Conservation (phyloP, 37 sponge, comb jelly and placozoan species). For the Eunapius fragilis region DNA sequence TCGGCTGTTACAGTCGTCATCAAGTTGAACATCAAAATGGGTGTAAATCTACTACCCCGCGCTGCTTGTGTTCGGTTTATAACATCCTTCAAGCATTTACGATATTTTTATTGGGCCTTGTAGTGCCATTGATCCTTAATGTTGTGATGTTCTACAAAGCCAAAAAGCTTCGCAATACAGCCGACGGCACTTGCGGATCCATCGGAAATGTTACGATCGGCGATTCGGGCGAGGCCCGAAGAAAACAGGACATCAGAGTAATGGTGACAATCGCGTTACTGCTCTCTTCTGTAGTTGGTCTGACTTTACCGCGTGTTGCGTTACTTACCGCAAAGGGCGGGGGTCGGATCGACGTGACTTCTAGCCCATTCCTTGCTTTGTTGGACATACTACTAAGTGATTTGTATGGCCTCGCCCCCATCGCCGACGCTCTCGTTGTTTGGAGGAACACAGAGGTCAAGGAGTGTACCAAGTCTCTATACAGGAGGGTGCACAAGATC, state of each 20-base stretch:
- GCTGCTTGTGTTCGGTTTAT: neutral
- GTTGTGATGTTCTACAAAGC: neutral
- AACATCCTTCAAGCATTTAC: neutral
- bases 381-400: too few species aligned
- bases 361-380: too few species aligned
- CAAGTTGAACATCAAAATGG: too few species aligned
- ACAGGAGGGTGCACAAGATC: too few species aligned
- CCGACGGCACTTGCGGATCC: neutral
- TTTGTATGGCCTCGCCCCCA: too few species aligned
- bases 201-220: neutral
- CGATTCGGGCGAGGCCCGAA: neutral
- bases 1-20: neutral
- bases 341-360: too few species aligned
- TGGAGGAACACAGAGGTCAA: too few species aligned
- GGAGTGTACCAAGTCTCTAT: too few species aligned
- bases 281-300: neutral
- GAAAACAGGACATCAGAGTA: neutral
- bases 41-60: neutral
- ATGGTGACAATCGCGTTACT: neutral
- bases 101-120: neutral
- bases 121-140: neutral
- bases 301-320: neutral
- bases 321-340: too few species aligned
- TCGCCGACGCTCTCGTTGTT: too few species aligned
- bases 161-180: neutral